Conservation (phyloP, 2,888 invertebrate genomes). For the Onchidella celtica region DNA sequence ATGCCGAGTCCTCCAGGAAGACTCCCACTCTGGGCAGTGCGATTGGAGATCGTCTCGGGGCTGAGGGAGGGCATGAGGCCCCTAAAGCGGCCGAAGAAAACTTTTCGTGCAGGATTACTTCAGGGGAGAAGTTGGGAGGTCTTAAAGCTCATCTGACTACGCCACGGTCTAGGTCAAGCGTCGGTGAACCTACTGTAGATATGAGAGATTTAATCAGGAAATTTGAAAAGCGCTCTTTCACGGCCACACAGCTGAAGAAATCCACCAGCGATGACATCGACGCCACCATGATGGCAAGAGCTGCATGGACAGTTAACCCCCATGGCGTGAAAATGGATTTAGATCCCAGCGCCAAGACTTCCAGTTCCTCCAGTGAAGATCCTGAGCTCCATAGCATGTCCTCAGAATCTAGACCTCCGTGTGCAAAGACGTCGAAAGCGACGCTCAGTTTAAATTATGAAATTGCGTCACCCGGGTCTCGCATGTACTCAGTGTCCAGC, state of each 20-base stretch:
- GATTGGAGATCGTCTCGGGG: neutral
- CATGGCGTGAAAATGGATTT: slow-evolving; percentile 6
- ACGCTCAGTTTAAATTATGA: slow-evolving; percentile 8
- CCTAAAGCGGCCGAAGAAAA: neutral
- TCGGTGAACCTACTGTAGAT: neutral
- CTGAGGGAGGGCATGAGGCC: neutral
- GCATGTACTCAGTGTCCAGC: neutral
- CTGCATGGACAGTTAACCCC: neutral
- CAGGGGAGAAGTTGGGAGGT: neutral
- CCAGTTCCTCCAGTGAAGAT: slow-evolving; percentile 21
- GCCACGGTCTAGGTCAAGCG: slow-evolving; percentile 1
- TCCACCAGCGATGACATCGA: neutral
- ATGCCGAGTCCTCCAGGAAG: neutral
- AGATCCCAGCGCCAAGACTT: slow-evolving; percentile 10
- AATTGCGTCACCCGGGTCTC: too few relatives aligned
- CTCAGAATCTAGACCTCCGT: neutral
- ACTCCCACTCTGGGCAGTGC: neutral
- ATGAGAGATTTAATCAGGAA: slow-evolving; percentile 40
- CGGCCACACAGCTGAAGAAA: slow-evolving; percentile 4
- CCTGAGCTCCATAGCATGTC: neutral
- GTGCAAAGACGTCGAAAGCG: neutral
- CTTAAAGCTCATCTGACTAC: neutral
- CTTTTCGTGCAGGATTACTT: neutral
- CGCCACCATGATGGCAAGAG: neutral
- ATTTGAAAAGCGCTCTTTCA: slow-evolving; percentile 32